A percentile compares a stretch with the other conserved stretches of the same genome.
These are phyloP conservation scores for Euclidia mi DNA, from an alignment of 2,888 invertebrate genomes.

Conservation along the genomic window DNA sequence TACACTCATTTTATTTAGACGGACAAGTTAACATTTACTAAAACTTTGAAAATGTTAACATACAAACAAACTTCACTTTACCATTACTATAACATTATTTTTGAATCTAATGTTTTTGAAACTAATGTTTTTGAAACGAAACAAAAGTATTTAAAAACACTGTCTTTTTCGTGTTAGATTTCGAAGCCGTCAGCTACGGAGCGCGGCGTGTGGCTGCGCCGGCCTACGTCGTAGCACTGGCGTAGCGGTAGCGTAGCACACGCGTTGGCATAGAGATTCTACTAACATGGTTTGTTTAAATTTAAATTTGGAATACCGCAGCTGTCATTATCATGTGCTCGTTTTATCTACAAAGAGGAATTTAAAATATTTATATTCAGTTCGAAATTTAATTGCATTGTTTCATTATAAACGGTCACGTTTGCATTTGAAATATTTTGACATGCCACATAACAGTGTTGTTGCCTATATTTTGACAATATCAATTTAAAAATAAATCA, in stretches of 20 bases:
- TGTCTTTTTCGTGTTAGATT: slow-evolving; percentile 62
- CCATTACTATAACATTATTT: slow-evolving; percentile 1
- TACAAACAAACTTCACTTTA: slow-evolving; percentile 42
- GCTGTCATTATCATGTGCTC: slow-evolving; percentile 16
- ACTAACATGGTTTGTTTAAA: slow-evolving; percentile 33
- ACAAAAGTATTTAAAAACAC: slow-evolving; percentile 30
- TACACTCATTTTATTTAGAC: slow-evolving; percentile 78
- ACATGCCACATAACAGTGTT: not conserved
- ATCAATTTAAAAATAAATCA: too few relatives aligned
- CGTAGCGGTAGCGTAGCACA: slow-evolving; percentile 49
- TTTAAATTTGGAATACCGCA: slow-evolving; percentile 36
- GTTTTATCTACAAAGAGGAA: not conserved
- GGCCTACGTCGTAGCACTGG: slow-evolving; percentile 85
- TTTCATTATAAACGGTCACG: slow-evolving; percentile 6
- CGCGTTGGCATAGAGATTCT: slow-evolving; percentile 14
- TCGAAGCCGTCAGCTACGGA: slow-evolving; percentile 62
- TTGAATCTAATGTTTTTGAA: too few relatives aligned
- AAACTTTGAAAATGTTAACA: slow-evolving; percentile 37
- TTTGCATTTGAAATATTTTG: not conserved
- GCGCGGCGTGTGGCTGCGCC: slow-evolving; percentile 80
- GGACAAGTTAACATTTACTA: slow-evolving; percentile 46
- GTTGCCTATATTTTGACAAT: not conserved
- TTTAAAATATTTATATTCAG: not conserved
- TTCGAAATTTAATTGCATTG: slow-evolving; percentile 1
- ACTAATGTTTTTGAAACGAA: slow-evolving; percentile 22